These are phyloP conservation scores for Chlorospingus semifuscus DNA, from an alignment of 2,797 vertebrate species.

Conservation along the genomic window DNA sequence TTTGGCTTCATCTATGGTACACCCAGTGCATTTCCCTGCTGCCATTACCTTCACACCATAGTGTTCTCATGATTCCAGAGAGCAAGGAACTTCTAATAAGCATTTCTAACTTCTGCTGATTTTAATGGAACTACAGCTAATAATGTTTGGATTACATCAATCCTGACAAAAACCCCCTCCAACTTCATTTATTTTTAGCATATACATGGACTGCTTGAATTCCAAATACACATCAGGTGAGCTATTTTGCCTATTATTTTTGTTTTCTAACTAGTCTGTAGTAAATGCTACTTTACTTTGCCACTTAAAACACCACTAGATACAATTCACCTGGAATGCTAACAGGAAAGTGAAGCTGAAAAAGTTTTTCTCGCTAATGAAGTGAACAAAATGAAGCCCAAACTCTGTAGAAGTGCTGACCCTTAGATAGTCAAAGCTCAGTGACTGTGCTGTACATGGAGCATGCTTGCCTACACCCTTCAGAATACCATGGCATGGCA, in stretches of 20 bases:
- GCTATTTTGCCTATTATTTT: neutral
- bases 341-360: neutral
- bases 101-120: neutral
- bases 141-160: neutral
- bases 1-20: neutral
- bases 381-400: neutral
- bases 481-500: constrained; percentile 17
- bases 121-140: neutral
- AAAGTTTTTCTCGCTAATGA: neutral
- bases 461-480: neutral
- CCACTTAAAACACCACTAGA: neutral
- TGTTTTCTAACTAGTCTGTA: neutral
- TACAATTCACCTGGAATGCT: neutral
- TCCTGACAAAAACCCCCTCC: neutral
- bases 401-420: neutral
- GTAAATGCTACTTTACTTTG: neutral
- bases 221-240: neutral
- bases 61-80: neutral
- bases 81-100: neutral
- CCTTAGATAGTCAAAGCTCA: neutral
- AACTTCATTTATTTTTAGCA: neutral
- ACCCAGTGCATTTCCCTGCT: neutral
- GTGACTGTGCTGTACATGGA: neutral
- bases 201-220: fast-evolving
- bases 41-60: neutral